A percentile compares a stretch with the other conserved stretches of the same genome.
phyloP scores from a whole-genome alignment of 2,113 vertebrate species.

The Notothenia rossii region DNA sequence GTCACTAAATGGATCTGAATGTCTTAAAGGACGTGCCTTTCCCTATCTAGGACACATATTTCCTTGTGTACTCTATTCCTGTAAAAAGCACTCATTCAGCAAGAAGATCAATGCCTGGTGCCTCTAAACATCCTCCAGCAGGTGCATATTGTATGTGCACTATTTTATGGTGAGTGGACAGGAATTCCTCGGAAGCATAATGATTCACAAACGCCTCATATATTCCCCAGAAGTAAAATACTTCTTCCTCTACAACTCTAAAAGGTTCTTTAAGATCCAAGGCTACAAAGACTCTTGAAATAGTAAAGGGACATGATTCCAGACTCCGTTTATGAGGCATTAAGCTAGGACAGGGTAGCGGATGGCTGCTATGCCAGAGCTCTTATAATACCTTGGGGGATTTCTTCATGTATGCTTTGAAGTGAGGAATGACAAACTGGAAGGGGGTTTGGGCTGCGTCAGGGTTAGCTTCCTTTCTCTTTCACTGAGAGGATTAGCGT shows the following conservation, averaged over 20 bases:
- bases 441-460: conserved; percentile 71
- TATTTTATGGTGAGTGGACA: conserved; percentile 28
- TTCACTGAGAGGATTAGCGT: conserved; percentile 73
- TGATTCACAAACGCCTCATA: conserved; percentile 48
- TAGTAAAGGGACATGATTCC: conserved; percentile 67
- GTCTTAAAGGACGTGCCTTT: conserved; percentile 47
- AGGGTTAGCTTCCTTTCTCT: conserved; percentile 67
- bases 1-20: conserved; percentile 32
- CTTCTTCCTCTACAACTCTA: conserved; percentile 47
- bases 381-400: conserved; percentile 80
- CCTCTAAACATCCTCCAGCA: conserved; percentile 24
- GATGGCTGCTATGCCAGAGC: conserved; percentile 69
- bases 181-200: conserved; percentile 34
- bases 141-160: conserved; percentile 23
- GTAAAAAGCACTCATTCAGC: conserved; percentile 40
- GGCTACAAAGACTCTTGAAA: conserved; percentile 60
- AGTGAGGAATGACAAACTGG: conserved; percentile 81
- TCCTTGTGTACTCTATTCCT: conserved; percentile 33
- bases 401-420: conserved; percentile 84
- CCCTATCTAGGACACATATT: conserved; percentile 44
- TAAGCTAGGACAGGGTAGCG: conserved; percentile 73
- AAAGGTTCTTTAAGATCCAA: conserved; percentile 59
- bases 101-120: conserved; percentile 33
- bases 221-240: conserved; percentile 42
- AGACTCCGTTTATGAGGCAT: conserved; percentile 76